Conservation (phyloP, 1,140 invertebrate species). For the Magallana ariakensis region DNA sequence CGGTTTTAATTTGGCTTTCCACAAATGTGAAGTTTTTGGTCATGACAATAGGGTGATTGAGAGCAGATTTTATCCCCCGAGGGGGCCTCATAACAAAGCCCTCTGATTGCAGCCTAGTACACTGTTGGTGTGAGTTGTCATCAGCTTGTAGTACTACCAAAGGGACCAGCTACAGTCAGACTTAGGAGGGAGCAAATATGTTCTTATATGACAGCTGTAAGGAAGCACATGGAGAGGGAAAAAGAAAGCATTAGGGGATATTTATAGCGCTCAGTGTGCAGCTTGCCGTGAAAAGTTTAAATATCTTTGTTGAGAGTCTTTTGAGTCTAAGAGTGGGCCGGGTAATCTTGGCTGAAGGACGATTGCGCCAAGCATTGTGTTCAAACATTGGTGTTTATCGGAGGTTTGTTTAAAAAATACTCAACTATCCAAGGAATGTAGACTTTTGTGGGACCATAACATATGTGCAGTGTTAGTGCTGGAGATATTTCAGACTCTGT, state of each 20-base stretch:
- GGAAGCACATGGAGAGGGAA: not conserved
- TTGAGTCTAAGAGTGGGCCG: slow-evolving; percentile 20
- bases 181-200: not conserved
- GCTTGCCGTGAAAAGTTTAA: slow-evolving; percentile 35
- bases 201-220: slow-evolving; percentile 11
- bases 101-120: slow-evolving; percentile 1
- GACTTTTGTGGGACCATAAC: not conserved
- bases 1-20: too few species aligned
- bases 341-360: slow-evolving; percentile 3
- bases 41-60: slow-evolving; percentile 8
- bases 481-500: not conserved
- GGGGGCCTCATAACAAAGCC: not conserved
- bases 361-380: slow-evolving; percentile 35
- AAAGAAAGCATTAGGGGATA: slow-evolving; percentile 31
- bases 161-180: not conserved
- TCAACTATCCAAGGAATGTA: slow-evolving; percentile 15
- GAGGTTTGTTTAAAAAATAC: slow-evolving; percentile 33
- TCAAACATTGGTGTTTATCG: slow-evolving; percentile 22
- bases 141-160: not conserved
- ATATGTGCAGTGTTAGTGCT: not conserved
- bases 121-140: not conserved
- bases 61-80: not conserved
- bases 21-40: not conserved
- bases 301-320: slow-evolving; percentile 38
- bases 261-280: slow-evolving; percentile 20